Percentiles rank a stretch among this genome's conserved stretches.
phyloP scores from a whole-genome alignment of 2,797 vertebrate species.

The Onychomys arenicola region DNA sequence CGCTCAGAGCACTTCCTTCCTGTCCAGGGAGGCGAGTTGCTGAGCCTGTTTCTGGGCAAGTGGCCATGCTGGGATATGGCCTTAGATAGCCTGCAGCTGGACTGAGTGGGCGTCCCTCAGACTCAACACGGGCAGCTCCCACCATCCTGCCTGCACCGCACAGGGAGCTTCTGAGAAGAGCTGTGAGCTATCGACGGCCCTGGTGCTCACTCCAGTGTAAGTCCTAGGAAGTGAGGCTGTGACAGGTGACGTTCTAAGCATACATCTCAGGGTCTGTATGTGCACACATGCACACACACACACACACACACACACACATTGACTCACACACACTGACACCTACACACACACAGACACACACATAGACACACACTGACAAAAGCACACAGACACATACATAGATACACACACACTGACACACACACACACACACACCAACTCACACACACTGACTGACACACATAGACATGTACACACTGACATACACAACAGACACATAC shows the following conservation, averaged over 20 bases:
- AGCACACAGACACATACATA: too few species aligned
- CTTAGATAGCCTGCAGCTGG: constrained; percentile 83
- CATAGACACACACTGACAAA: too few species aligned
- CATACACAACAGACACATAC: not conserved
- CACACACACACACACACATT: not conserved
- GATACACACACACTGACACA: not conserved
- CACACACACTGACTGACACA: not conserved
- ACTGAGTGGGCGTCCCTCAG: constrained; percentile 64
- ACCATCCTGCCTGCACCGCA: not conserved
- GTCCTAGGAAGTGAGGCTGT: not conserved
- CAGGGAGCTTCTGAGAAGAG: not conserved
- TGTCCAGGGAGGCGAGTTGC: constrained; percentile 62
- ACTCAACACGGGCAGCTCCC: constrained; percentile 37
- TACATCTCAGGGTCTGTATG: rapidly evolving
- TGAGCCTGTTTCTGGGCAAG: constrained; percentile 82
- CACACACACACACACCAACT: not conserved
- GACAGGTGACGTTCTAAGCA: not conserved
- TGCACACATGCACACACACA: too few species aligned
- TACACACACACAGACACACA: not conserved
- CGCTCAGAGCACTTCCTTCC: constrained; percentile 77
- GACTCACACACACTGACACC: not conserved
- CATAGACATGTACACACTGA: not conserved
- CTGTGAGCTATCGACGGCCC: not conserved
- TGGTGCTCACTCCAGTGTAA: not conserved
- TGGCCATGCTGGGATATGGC: constrained; percentile 74